Conservation (phyloP, 2,113 vertebrate genomes). For the Gopherus flavomarginatus region DNA sequence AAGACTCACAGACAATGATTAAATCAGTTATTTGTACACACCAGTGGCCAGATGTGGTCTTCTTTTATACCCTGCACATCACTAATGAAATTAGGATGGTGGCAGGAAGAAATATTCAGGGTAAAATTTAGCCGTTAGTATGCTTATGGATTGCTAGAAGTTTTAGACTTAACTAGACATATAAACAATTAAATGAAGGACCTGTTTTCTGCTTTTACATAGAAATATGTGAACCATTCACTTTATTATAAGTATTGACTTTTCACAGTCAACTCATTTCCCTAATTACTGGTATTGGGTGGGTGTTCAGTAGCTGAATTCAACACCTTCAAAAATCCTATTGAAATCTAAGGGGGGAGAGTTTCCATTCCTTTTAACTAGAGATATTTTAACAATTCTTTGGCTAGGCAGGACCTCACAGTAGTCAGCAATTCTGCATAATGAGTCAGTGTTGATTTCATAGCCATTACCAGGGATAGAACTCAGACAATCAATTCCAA, state of each 20-base stretch:
- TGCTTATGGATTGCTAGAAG: accelerated
- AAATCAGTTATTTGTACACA: not conserved
- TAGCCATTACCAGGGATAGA: not conserved
- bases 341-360: constrained; percentile 12
- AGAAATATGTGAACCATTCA: not conserved
- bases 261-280: not conserved
- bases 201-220: not conserved
- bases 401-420: not conserved
- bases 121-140: not conserved
- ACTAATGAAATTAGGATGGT: not conserved
- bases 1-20: not conserved
- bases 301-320: not conserved
- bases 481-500: not conserved
- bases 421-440: not conserved
- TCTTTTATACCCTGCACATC: not conserved
- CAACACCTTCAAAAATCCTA: constrained; percentile 6
- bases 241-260: not conserved
- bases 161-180: not conserved
- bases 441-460: not conserved
- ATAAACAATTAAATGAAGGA: not conserved
- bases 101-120: not conserved
- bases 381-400: constrained; percentile 45
- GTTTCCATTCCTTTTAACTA: not conserved
- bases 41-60: not conserved
- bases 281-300: not conserved